These are phyloP conservation scores for Lagenorhynchus albirostris DNA, from an alignment of 2,113 vertebrate genomes.

Conservation along the genomic window DNA sequence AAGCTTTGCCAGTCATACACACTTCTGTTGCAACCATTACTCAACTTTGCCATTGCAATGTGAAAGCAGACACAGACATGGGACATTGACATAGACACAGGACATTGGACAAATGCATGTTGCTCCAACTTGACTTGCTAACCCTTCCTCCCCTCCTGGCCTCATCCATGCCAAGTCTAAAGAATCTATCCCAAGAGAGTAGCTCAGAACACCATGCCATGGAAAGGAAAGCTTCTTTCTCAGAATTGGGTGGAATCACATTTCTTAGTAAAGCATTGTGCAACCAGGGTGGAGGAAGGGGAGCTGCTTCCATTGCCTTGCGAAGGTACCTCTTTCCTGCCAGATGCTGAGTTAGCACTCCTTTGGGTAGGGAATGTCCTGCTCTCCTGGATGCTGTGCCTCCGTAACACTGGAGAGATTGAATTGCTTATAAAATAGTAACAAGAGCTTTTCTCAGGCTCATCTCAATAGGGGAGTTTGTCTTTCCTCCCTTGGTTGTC, in stretches of 20 bases:
- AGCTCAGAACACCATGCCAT: neutral
- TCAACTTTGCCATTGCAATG: neutral
- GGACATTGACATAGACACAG: neutral
- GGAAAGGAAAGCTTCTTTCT: slow-evolving; percentile 48
- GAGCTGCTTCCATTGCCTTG: slow-evolving; percentile 39
- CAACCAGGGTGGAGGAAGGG: slow-evolving; percentile 57
- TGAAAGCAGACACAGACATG: neutral
- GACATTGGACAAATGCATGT: neutral
- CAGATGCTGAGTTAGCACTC: slow-evolving; percentile 61
- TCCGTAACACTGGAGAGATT: neutral
- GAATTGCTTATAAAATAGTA: neutral
- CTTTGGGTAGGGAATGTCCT: neutral
- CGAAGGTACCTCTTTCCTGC: slow-evolving; percentile 8
- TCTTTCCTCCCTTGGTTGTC: neutral
- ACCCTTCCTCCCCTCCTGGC: neutral
- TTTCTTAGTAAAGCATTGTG: slow-evolving; percentile 62
- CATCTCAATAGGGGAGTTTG: neutral
- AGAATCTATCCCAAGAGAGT: neutral
- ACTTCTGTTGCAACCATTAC: neutral
- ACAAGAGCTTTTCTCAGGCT: neutral
- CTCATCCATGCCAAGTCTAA: neutral
- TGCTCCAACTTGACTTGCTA: neutral
- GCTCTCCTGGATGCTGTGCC: neutral
- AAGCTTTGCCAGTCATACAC: neutral
- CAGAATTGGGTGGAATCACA: slow-evolving; percentile 67